Conservation (phyloP, 2,113 vertebrate species). For the Ariopsis seemanni region DNA sequence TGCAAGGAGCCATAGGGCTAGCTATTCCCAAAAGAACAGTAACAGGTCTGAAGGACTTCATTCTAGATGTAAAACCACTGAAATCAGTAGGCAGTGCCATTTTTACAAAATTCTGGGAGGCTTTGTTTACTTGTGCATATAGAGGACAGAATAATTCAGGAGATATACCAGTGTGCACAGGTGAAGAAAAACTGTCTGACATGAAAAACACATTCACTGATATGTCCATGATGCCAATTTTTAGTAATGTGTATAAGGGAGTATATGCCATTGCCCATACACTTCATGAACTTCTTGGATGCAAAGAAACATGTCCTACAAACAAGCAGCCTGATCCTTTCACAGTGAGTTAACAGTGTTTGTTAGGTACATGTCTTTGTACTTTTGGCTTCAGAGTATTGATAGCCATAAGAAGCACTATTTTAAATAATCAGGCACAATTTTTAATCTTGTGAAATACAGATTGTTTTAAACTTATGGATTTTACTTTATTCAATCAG, state of each 20-base stretch:
- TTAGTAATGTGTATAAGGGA: slow-evolving; percentile 58
- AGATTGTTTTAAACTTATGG: slow-evolving; percentile 50
- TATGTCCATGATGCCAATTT: slow-evolving; percentile 54
- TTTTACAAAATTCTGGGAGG: too few species aligned
- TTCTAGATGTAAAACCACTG: not conserved
- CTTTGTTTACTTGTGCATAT: too few species aligned
- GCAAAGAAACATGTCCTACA: slow-evolving; percentile 19
- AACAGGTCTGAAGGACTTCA: too few species aligned
- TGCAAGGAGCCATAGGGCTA: too few species aligned
- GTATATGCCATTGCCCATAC: slow-evolving; percentile 58
- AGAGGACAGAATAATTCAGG: not conserved
- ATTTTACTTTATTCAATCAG: slow-evolving; percentile 32
- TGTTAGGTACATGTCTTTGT: not conserved
- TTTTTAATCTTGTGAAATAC: not conserved
- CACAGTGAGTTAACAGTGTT: slow-evolving; percentile 26
- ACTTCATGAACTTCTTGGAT: slow-evolving; percentile 50
- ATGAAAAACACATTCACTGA: slow-evolving; percentile 57
- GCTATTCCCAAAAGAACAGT: too few species aligned
- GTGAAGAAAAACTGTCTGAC: slow-evolving; percentile 45
- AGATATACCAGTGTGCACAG: slow-evolving; percentile 30
- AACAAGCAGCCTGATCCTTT: slow-evolving; percentile 34
- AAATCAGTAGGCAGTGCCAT: slow-evolving; percentile 10
- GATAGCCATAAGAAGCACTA: not conserved
- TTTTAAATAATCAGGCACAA: not conserved
- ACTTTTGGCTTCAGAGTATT: too few species aligned